A percentile compares a stretch with the other conserved stretches of the same genome.
phyloP scores from a whole-genome alignment of 2,888 invertebrate genomes.

The Lordiphosa fenestrarum region DNA sequence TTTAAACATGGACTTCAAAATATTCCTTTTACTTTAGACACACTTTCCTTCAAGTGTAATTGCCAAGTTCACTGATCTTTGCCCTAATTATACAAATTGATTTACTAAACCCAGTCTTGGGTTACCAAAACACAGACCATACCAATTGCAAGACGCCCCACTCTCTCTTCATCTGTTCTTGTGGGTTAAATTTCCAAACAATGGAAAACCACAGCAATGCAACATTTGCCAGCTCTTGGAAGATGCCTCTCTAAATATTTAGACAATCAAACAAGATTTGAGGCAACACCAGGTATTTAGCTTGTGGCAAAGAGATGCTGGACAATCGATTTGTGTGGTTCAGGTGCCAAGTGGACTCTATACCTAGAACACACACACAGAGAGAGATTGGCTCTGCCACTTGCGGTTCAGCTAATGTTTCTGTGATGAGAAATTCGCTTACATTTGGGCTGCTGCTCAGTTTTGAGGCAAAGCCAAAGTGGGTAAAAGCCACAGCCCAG shows the following conservation, averaged over 20 bases:
- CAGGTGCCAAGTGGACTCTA: slow-evolving; percentile 45
- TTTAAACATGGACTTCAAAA: too few species aligned
- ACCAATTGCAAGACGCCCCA: too few species aligned
- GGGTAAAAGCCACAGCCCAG: slow-evolving; percentile 22
- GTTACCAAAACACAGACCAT: too few species aligned
- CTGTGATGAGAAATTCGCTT: slow-evolving; percentile 37
- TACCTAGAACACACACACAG: slow-evolving; percentile 9
- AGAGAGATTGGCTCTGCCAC: slow-evolving; percentile 15
- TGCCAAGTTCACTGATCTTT: too few species aligned
- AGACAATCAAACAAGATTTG: slow-evolving; percentile 63
- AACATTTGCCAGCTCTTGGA: slow-evolving; percentile 4
- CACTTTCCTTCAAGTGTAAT: too few species aligned
- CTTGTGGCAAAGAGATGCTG: slow-evolving; percentile 45
- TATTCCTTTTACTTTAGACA: too few species aligned
- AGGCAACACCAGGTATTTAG: slow-evolving; percentile 46
- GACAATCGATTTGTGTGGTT: slow-evolving; percentile 43
- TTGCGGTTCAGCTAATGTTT: slow-evolving; percentile 40
- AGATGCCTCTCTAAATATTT: slow-evolving; percentile 49
- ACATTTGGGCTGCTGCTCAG: slow-evolving; percentile 30
- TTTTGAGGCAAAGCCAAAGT: slow-evolving; percentile 46
- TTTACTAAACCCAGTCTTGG: too few species aligned
- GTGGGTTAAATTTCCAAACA: not conserved
- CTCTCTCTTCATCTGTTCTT: too few species aligned
- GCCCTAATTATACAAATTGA: too few species aligned
- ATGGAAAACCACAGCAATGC: not conserved